Evolutionary conservation across 2,888 invertebrate genomes (phyloP), one percentile per base, ranked within the genome.

Genomic region (Elegia similella): DNA sequence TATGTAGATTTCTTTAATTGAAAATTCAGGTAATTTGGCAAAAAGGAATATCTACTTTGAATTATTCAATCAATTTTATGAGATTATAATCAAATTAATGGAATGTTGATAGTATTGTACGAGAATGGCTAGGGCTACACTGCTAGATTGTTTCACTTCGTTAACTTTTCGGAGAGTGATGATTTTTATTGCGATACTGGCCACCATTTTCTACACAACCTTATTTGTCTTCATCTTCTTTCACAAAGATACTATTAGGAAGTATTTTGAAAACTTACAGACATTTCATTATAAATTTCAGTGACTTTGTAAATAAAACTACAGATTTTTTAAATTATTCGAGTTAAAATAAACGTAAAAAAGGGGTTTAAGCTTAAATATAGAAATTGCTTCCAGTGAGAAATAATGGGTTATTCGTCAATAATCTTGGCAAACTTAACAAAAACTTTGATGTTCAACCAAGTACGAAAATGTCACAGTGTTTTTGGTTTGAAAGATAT

Each of bases 401-500:
- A n/a, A 17, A 43, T 5, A 29, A 54, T 55, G 54, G n/a, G 1
- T 44, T 54, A 1, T 56, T 29, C 48, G 10, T 13, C 30, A 7
- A 48, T 55, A 29, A 42, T 59, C n/a, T 7, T 57, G 12, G 54
- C 56, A n/a, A 29, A 58, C 23, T 7, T 68, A 1, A 55, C 56
- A 1, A 69, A 65, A 38, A 55, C 42, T 32, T 53, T 62, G 34
- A 15, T 48, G 0, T 10, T 55, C 43, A 58, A 44, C 48, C 69
- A 69, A 32, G 34, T 57, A 23, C 72, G 65, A 67, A 68, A 72
- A 66, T 88, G 86, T 56, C 82, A 86, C 64, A 82, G 80, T 65
- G 74, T 88, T 1, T 85, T 88, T 62, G 83, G 85, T 30, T 73
- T 88, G 38, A 78, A 87, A 61, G 80, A 86, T 62, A 66, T 87